Base-by-base conservation (phyloP, 2,113 vertebrate species). In the Chlamydotis undulata region DNA sequence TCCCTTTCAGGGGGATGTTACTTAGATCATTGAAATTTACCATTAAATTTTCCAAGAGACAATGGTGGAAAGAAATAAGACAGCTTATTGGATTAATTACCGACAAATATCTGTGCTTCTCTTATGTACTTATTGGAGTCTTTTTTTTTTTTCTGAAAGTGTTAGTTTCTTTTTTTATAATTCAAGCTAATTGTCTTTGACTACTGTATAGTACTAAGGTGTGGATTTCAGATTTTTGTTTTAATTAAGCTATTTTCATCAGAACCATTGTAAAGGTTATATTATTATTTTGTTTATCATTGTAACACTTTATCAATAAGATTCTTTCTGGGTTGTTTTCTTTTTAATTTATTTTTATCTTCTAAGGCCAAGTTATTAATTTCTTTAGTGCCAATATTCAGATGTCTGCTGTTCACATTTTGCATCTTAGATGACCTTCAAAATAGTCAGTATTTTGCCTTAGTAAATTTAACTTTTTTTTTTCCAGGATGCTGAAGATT, bases 401-500 rank as follows among this genome's bases (percentile, higher is more conserved):
- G 63, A 15, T 57, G 3, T 76, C 33, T 41, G n/a, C 21, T 67
- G 12, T 45, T 97, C 26, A 28, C 33, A 57, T 94, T 95, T 91
- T 94, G 14, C 43, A 43, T 82, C 52, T 87, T 23, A 71, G 71
- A 57, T 49, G 55, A 41, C 39, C 55, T 94, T 93, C 89, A 88
- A 93, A 90, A 87, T 56, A 63, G 53, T 69, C 52, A 69, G 4
- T 35, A 87, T 92, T 97, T 92, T 96, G 37, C 57, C 57, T 76
- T 47, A 61, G 47, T 24, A 93, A 63, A 56, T 59, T 45, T 84
- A 6, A 21, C 4, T 6, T 35, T 60, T 81, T 75, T 75, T 71
- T 78, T 80, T 71, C 47, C 21, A 64, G 57, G 29, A 35, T 49
- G 26, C 50, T 33, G 15, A 89, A 43, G 24, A 39, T 56, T 49